Evolutionary conservation across 2,797 vertebrate genomes (phyloP), one percentile per base, ranked within the genome.

Genomic region (Gymnoscopelus microlampas): DNA sequence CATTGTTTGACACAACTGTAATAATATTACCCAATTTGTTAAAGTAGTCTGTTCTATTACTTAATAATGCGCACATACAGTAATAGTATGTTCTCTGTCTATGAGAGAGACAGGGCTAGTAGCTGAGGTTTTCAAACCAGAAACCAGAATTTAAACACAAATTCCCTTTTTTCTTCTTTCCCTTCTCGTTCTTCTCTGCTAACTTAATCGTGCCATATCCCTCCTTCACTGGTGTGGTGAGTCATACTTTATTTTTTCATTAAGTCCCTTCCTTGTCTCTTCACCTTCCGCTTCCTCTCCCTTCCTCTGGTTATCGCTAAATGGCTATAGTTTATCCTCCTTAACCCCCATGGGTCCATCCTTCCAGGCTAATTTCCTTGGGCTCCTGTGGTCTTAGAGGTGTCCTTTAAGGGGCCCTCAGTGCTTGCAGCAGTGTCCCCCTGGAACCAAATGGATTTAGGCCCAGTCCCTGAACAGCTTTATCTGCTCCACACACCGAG

Each of bases 351-450:
- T 69, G 65, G 76, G 71, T 85, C 63, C 77, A 58, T 63, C 54
- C 77, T 60, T 63, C 54, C 53, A 2, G 74, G 74, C 70, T 85
- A 78, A 84, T 87, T 88, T 84, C 80, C 66, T 86, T 84, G 78
- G 77, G 84, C 79, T 84, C 73, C 53, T 23, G 60, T 60, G 78
- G 81, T 65, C 85, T 77, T 82, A 72, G 76, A 84, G 82, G 80
- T 83, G 86, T 86, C 81, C 76, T 86, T 74, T 66, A 24, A 70
- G 76, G 85, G 72, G 61, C 66, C 44, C 13, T 53, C 39, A 62
- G 63, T 63, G 80, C 79, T 71, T 67, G 71, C 53, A 62, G 74
- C 29, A 5, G 59, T 0, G 53, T 73, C 75, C 75, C 77, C 57
- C 57, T 24, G 7, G 58, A 78, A 74, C 70, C 15, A 0, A 5